Evolutionary conservation across 2,888 invertebrate species (phyloP).

Genomic region (Mamestra brassicae): DNA sequence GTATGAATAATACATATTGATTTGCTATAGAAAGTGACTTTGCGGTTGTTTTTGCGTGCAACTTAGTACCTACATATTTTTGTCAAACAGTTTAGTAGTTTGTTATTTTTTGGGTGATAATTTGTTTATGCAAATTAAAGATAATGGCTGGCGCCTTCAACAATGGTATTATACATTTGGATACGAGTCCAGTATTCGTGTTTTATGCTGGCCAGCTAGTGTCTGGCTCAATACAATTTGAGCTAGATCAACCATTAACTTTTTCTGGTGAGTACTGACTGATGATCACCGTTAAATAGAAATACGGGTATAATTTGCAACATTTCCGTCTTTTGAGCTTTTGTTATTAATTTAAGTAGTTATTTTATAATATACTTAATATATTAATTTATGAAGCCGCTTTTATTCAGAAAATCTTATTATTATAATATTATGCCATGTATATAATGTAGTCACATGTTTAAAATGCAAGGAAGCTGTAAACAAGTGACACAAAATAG

Average conservation of each 20-base stretch:
- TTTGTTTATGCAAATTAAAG: slow-evolving; percentile 16
- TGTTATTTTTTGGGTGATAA: slow-evolving; percentile 11
- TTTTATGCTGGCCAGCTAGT: slow-evolving; percentile 81
- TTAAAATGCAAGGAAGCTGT: no score
- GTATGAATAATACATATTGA: slow-evolving; percentile 5
- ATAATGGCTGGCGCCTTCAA: slow-evolving; percentile 67
- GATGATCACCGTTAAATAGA: neutral
- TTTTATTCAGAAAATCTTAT: neutral
- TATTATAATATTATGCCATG: no score
- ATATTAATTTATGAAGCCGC: neutral
- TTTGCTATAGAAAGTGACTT: slow-evolving; percentile 8
- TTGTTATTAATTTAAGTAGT: neutral
- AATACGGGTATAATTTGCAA: neutral
- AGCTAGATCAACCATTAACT: slow-evolving; percentile 68
- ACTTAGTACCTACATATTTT: slow-evolving; percentile 5
- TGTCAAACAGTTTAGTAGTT: neutral
- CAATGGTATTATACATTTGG: slow-evolving; percentile 73
- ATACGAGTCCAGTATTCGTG: slow-evolving; percentile 68
- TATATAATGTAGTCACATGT: no score
- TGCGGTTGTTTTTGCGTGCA: neutral
- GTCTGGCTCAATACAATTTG: slow-evolving; percentile 75
- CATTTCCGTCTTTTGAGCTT: neutral
- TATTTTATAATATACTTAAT: no score
- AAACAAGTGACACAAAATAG: no score
- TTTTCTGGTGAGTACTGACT: slow-evolving; percentile 72